A percentile compares a stretch with the other conserved stretches of the same genome.
These are phyloP conservation scores for Linyphia triangularis DNA, from an alignment of 2,888 invertebrate species.

Conservation along the genomic window DNA sequence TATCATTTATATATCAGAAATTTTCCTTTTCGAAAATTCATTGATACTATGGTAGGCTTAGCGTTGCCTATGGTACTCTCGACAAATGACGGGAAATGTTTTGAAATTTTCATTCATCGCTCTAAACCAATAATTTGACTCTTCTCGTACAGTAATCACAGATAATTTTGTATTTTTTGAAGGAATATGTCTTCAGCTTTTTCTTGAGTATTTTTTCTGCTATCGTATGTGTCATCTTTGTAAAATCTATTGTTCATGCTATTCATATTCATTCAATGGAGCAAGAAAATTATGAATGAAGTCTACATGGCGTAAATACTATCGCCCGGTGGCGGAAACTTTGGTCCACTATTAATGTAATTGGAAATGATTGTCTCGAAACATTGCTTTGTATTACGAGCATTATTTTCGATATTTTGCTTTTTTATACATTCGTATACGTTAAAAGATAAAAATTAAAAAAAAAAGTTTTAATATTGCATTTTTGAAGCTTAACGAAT, in stretches of 20 bases:
- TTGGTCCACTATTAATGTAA: too few species aligned
- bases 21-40: conserved; percentile 35
- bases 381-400: too few species aligned
- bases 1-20: not conserved
- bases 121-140: conserved; percentile 1
- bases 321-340: too few species aligned
- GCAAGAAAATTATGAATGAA: not conserved
- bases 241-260: not conserved
- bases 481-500: too few species aligned
- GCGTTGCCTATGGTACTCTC: conserved; percentile 32
- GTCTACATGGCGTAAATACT: too few species aligned
- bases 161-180: not conserved
- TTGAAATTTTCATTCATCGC: conserved; percentile 21
- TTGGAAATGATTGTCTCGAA: too few species aligned
- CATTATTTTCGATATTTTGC: too few species aligned
- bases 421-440: too few species aligned
- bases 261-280: not conserved
- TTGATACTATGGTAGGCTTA: conserved; percentile 49
- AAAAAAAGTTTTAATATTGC: too few species aligned
- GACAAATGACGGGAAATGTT: conserved; percentile 12
- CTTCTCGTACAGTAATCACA: not conserved
- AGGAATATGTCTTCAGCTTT: not conserved
- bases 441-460: too few species aligned
- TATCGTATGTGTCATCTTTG: not conserved
- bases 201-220: not conserved